These are phyloP conservation scores for Aeoliscus strigatus DNA, from an alignment of 2,797 vertebrate genomes.

Conservation along the genomic window DNA sequence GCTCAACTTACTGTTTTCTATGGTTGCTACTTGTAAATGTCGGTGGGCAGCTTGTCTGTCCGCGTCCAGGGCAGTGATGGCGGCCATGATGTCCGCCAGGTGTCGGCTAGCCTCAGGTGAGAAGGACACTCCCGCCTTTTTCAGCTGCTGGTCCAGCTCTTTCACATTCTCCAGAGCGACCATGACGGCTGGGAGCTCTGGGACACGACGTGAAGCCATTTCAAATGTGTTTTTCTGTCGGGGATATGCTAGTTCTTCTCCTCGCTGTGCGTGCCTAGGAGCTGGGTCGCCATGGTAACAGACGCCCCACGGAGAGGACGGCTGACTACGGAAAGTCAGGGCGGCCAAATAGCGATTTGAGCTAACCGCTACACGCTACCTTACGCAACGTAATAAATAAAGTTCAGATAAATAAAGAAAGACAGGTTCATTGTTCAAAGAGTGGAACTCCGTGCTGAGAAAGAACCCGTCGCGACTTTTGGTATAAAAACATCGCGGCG, in stretches of 20 bases:
- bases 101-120: slow-evolving; percentile 68
- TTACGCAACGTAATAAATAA: too few species aligned
- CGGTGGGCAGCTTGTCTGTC: slow-evolving; percentile 69
- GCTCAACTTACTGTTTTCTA: slow-evolving; percentile 78
- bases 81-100: slow-evolving; percentile 66
- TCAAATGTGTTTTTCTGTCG: too few species aligned
- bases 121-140: slow-evolving; percentile 64
- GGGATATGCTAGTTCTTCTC: too few species aligned
- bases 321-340: slow-evolving; percentile 35
- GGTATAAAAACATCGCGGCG: too few species aligned
- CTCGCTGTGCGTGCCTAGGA: too few species aligned
- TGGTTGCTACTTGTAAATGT: slow-evolving; percentile 80
- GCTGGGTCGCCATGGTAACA: slow-evolving; percentile 41
- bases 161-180: slow-evolving; percentile 62
- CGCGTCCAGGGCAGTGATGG: slow-evolving; percentile 76
- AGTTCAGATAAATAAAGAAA: too few species aligned
- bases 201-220: slow-evolving; percentile 64
- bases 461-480: too few species aligned
- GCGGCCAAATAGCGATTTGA: not conserved
- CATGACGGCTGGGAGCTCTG: slow-evolving; percentile 64
- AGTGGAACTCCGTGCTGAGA: too few species aligned
- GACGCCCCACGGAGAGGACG: not conserved
- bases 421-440: too few species aligned
- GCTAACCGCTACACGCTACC: too few species aligned
- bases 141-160: slow-evolving; percentile 70